Conservation (phyloP, 2,797 vertebrate genomes). For the Varecia variegata region DNA sequence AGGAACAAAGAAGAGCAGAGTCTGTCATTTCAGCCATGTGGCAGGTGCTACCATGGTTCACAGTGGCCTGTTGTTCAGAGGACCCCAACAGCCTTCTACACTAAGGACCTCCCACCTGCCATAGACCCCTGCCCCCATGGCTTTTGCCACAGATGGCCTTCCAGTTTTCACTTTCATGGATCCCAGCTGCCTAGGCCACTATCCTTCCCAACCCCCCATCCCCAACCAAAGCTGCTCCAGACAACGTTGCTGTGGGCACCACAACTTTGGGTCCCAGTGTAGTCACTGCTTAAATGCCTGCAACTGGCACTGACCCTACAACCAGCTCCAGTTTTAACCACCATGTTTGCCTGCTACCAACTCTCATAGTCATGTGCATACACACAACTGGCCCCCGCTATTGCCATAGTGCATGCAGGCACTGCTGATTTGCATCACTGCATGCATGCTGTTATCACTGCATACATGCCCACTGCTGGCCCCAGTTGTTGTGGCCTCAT, state of each 20-base stretch:
- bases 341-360: not conserved
- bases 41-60: not conserved
- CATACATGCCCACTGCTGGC: not conserved
- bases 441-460: not conserved
- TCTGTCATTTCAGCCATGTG: not conserved
- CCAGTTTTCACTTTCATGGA: not conserved
- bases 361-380: not conserved
- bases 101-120: not conserved
- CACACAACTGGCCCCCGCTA: not conserved
- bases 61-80: not conserved
- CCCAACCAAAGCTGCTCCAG: not conserved
- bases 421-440: not conserved
- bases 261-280: not conserved
- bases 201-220: not conserved
- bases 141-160: not conserved
- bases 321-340: not conserved
- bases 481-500: not conserved
- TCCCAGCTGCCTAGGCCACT: not conserved
- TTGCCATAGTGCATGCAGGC: no score
- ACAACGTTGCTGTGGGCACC: not conserved
- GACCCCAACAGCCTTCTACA: not conserved
- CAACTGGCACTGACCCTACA: not conserved
- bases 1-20: not conserved
- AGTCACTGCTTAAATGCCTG: not conserved
- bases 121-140: not conserved